Conservation (phyloP, 1,140 invertebrate genomes). For the Zaprionus gabonicus region DNA sequence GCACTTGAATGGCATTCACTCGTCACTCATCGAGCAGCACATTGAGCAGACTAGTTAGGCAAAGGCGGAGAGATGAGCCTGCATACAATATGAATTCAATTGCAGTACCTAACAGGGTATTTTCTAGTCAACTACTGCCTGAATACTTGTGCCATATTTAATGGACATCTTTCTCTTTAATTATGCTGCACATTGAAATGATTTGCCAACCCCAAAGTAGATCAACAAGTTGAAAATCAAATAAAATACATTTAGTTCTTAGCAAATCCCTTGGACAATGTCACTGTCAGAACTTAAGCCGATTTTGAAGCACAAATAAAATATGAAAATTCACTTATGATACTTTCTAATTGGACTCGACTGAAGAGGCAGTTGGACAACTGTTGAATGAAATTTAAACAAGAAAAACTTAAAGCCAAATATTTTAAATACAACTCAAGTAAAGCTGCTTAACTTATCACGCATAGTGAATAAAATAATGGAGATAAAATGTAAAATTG, state of each 20-base stretch:
- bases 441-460: not conserved
- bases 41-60: slow-evolving; percentile 29
- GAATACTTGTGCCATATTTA: not conserved
- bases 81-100: too few relatives aligned
- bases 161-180: not conserved
- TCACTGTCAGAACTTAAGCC: slow-evolving; percentile 16
- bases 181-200: not conserved
- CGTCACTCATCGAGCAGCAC: slow-evolving; percentile 17
- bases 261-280: not conserved
- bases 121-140: not conserved
- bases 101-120: not conserved
- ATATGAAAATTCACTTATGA: slow-evolving; percentile 26
- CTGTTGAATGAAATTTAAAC: not conserved
- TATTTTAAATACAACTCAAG: not conserved
- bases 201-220: not conserved
- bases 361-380: not conserved
- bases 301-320: slow-evolving; percentile 9
- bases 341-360: slow-evolving; percentile 28
- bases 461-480: not conserved
- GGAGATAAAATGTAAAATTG: not conserved
- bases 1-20: slow-evolving; percentile 12
- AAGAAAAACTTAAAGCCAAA: too few relatives aligned
- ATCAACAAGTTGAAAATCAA: not conserved
- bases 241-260: not conserved
- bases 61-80: not conserved